A percentile compares a stretch with the other conserved stretches of the same genome.
These are phyloP conservation scores for Alauda arvensis DNA, from an alignment of 2,797 vertebrate genomes.

Conservation along the genomic window DNA sequence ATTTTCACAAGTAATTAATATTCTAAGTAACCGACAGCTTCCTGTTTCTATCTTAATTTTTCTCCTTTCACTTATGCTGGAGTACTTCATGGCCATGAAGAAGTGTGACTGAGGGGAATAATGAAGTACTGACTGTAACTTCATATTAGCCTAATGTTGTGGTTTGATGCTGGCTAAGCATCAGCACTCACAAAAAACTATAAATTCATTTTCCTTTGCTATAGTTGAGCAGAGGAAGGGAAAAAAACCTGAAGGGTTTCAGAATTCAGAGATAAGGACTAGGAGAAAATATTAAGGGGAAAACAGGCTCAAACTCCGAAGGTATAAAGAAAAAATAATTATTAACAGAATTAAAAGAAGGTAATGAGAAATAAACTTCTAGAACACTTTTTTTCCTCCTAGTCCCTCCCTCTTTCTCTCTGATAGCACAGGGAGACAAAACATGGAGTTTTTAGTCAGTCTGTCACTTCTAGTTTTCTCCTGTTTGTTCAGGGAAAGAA, in stretches of 20 bases:
- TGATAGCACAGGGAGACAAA: not conserved
- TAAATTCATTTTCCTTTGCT: not conserved
- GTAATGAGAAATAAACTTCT: not conserved
- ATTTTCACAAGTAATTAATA: not conserved
- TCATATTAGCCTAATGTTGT: not conserved
- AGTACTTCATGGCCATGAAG: not conserved
- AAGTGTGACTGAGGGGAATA: not conserved
- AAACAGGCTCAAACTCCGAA: not conserved
- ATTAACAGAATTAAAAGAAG: not conserved
- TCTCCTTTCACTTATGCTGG: not conserved
- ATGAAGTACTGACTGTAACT: not conserved
- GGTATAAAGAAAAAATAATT: not conserved
- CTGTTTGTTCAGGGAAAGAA: not conserved
- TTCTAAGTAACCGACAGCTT: not conserved
- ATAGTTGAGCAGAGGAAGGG: not conserved
- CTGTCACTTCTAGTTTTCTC: not conserved
- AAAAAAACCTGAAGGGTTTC: not conserved
- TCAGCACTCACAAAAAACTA: not conserved
- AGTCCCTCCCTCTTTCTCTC: not conserved
- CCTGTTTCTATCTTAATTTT: not conserved
- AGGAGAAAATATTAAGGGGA: not conserved
- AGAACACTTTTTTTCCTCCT: not conserved
- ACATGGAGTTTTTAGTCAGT: not conserved
- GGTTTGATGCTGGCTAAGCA: not conserved
- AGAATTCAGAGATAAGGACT: not conserved